Percentiles rank a stretch among this genome's conserved stretches.
Evolutionary conservation across 2,888 invertebrate genomes (phyloP).

Genomic region (Lysandra coridon): DNA sequence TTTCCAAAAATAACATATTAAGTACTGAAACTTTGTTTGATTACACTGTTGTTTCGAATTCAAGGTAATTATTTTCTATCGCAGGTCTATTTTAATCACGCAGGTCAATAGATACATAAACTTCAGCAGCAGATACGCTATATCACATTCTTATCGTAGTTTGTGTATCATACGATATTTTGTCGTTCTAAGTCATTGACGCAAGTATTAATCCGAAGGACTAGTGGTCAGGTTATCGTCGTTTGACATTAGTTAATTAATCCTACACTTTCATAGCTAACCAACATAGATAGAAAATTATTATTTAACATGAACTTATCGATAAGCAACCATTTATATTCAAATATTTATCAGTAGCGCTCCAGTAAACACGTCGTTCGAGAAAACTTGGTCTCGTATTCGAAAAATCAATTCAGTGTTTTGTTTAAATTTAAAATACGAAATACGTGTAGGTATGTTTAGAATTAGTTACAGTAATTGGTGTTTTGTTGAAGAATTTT

Average conservation of each 20-base stretch:
- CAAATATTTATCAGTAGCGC: slow-evolving; percentile 34
- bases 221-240: slow-evolving; percentile 61
- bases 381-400: not conserved
- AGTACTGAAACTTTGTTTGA: not conserved
- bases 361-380: slow-evolving; percentile 32
- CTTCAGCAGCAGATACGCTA: slow-evolving; percentile 42
- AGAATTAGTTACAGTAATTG: not conserved
- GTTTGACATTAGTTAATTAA: slow-evolving; percentile 58
- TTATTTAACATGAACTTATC: slow-evolving; percentile 34
- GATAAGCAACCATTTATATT: slow-evolving; percentile 32
- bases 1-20: not conserved
- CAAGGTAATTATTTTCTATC: slow-evolving; percentile 40
- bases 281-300: slow-evolving; percentile 34
- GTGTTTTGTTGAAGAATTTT: not conserved
- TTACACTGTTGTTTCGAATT: slow-evolving; percentile 23
- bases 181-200: slow-evolving; percentile 59
- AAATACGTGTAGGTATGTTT: not conserved
- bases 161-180: slow-evolving; percentile 46
- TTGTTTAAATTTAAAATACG: not conserved
- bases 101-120: slow-evolving; percentile 64
- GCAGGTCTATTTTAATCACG: slow-evolving; percentile 48
- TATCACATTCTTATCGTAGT: slow-evolving; percentile 55
- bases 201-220: slow-evolving; percentile 56
- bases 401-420: not conserved
- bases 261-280: slow-evolving; percentile 43